These are phyloP conservation scores for Tauraco erythrolophus DNA, from an alignment of 2,113 vertebrate species.

Conservation along the genomic window DNA sequence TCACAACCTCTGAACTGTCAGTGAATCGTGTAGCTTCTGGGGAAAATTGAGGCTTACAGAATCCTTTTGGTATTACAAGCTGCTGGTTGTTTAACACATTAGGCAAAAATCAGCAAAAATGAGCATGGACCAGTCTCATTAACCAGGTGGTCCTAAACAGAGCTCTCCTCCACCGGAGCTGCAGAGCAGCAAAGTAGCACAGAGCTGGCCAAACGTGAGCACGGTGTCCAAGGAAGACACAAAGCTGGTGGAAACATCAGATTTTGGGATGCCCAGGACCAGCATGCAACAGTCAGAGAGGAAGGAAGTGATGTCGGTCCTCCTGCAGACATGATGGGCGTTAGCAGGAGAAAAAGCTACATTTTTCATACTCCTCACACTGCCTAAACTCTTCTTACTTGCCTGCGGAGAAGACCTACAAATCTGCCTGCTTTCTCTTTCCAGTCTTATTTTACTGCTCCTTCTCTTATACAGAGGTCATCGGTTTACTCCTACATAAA, in stretches of 20 bases:
- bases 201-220: neutral
- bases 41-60: neutral
- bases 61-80: neutral
- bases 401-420: neutral
- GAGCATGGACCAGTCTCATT: neutral
- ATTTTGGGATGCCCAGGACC: neutral
- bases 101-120: neutral
- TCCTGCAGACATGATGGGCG: neutral
- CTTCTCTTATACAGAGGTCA: neutral
- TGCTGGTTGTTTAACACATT: neutral
- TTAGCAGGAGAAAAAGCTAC: neutral
- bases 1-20: neutral
- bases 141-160: neutral
- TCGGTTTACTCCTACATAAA: neutral
- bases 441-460: neutral
- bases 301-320: neutral
- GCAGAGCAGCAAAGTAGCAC: neutral
- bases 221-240: neutral
- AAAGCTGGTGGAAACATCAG: neutral
- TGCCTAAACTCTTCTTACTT: neutral
- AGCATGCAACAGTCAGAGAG: neutral
- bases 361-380: neutral
- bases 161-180: neutral
- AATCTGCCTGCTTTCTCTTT: neutral
- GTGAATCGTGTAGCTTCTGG: neutral